These are phyloP conservation scores for Cygnus atratus DNA, from an alignment of 2,113 vertebrate genomes.

Conservation along the genomic window DNA sequence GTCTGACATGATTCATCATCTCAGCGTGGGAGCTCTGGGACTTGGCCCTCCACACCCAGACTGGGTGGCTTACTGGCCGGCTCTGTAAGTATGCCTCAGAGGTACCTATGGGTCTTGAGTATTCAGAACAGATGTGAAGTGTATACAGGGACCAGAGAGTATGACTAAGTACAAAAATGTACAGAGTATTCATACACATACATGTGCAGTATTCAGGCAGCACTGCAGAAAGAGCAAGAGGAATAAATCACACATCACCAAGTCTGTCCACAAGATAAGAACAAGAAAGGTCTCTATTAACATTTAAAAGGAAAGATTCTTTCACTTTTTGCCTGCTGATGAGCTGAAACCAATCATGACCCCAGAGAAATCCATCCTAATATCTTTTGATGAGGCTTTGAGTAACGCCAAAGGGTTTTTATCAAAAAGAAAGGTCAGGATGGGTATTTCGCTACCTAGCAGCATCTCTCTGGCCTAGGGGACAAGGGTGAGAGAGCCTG, in stretches of 20 bases:
- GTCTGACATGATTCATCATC: neutral
- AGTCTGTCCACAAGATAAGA: neutral
- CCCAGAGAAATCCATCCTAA: neutral
- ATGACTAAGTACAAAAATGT: neutral
- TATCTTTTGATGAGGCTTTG: neutral
- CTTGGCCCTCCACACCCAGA: neutral
- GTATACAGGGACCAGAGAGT: neutral
- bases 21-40: neutral
- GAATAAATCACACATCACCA: neutral
- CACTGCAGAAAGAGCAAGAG: neutral
- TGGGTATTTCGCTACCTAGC: neutral
- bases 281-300: neutral
- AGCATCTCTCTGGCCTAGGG: neutral
- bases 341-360: neutral
- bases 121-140: neutral
- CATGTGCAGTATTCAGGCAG: neutral
- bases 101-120: neutral
- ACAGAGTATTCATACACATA: neutral
- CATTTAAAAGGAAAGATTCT: neutral
- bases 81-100: neutral
- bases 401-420: neutral
- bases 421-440: neutral
- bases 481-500: neutral
- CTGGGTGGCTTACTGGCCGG: fast-evolving
- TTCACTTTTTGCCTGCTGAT: neutral